A percentile compares a stretch with the other conserved stretches of the same genome.
phyloP scores from a whole-genome alignment of 2,888 invertebrate genomes.

The Tyria jacobaeae region DNA sequence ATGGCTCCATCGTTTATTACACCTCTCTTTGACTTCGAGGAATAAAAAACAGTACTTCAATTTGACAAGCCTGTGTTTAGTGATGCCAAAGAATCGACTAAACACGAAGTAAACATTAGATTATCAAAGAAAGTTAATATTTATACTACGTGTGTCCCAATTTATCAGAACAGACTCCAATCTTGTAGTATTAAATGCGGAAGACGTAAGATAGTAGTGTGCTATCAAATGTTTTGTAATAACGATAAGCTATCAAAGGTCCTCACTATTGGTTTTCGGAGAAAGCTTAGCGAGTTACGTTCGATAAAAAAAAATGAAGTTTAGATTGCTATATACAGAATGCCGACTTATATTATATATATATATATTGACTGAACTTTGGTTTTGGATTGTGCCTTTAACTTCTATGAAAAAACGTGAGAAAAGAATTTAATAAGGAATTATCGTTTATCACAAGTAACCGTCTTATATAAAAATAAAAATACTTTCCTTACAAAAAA shows the following conservation, averaged over 20 bases:
- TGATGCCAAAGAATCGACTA: too few relatives aligned
- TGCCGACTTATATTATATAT: not conserved
- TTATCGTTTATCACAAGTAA: not conserved
- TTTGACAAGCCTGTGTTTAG: too few relatives aligned
- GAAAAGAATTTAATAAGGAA: too few relatives aligned
- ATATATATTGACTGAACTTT: too few relatives aligned
- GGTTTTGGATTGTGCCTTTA: too few relatives aligned
- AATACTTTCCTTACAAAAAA: too few relatives aligned
- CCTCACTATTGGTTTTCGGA: conserved; percentile 34
- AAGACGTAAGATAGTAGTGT: conserved; percentile 46
- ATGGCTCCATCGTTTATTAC: too few relatives aligned
- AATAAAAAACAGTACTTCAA: too few relatives aligned
- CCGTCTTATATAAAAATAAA: not conserved
- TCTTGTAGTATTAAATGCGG: conserved; percentile 33
- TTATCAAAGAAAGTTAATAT: conserved; percentile 16
- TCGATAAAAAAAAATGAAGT: too few relatives aligned
- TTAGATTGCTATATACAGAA: not conserved
- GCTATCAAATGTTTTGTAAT: conserved; percentile 51
- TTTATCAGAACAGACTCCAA: conserved; percentile 7
- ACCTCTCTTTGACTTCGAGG: too few relatives aligned
- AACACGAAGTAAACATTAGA: not conserved
- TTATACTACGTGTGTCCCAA: conserved; percentile 16
- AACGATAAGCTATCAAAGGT: conserved; percentile 46
- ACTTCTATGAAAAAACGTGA: too few relatives aligned
- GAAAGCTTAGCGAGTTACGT: conserved; percentile 18